A percentile compares a stretch with the other conserved stretches of the same genome.
phyloP scores from a whole-genome alignment of 2,888 invertebrate genomes.

The Ptilodon capucinus region DNA sequence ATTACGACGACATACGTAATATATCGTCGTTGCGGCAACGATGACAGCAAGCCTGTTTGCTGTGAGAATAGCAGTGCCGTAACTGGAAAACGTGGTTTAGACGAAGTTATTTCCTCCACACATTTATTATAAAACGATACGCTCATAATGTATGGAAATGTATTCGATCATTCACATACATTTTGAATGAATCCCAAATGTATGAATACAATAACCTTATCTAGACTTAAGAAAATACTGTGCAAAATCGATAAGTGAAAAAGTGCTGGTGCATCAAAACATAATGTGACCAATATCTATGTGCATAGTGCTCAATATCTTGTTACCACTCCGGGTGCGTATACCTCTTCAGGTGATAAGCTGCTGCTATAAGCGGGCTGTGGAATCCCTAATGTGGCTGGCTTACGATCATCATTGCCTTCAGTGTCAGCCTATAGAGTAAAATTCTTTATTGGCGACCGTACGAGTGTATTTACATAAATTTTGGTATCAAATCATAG shows the following conservation, averaged over 20 bases:
- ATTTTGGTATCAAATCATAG: constrained; percentile 21
- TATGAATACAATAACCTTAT: neutral
- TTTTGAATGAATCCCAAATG: neutral
- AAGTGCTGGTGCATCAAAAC: constrained; percentile 42
- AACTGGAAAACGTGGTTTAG: neutral
- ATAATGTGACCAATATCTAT: constrained; percentile 27
- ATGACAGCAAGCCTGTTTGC: too few species aligned
- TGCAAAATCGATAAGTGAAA: constrained; percentile 29
- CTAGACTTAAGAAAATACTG: neutral
- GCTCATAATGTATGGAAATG: neutral
- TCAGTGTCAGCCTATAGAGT: constrained; percentile 73
- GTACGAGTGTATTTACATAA: constrained; percentile 41
- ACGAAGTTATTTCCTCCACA: neutral
- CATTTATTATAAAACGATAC: neutral
- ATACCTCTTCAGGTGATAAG: constrained; percentile 70
- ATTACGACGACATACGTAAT: too few species aligned
- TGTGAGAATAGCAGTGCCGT: too few species aligned
- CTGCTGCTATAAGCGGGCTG: constrained; percentile 64
- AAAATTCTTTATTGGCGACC: constrained; percentile 70
- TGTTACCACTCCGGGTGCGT: constrained; percentile 41
- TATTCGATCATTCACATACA: too few species aligned
- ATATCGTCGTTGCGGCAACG: too few species aligned
- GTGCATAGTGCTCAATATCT: constrained; percentile 45
- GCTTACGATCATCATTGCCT: constrained; percentile 57
- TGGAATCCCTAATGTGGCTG: constrained; percentile 65